These are phyloP conservation scores for Acropora tenuis DNA, from an alignment of 64 coral and sea anemone genomes.

Conservation along the genomic window DNA sequence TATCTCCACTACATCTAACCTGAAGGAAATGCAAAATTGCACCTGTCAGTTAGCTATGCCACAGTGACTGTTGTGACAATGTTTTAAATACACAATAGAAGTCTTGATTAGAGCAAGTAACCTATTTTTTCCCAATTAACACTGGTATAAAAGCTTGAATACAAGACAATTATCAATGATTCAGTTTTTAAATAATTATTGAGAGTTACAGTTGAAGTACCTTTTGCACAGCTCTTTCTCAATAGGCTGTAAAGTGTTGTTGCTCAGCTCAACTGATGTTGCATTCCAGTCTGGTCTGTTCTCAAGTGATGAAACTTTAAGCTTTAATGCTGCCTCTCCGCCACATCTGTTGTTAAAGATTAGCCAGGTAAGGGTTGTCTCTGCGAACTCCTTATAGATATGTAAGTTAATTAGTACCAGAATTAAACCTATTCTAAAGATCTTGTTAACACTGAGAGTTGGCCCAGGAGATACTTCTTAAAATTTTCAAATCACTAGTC, in stretches of 20 bases:
- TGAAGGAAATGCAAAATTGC: neutral
- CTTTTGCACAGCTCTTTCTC: conserved; percentile 28
- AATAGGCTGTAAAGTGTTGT: neutral
- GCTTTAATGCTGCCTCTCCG: conserved; percentile 41
- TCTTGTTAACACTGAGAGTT: neutral
- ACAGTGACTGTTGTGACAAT: no score
- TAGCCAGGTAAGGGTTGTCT: neutral
- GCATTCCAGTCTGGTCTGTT: conserved; percentile 33
- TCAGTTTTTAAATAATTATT: no score
- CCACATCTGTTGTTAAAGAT: conserved; percentile 38
- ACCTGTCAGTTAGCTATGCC: no score
- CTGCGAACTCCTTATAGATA: neutral
- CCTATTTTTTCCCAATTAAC: no score
- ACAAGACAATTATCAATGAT: no score
- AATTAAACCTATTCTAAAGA: neutral
- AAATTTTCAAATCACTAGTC: conserved; percentile 33
- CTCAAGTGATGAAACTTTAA: neutral
- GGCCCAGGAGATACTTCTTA: neutral
- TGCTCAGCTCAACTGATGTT: neutral
- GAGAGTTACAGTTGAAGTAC: neutral
- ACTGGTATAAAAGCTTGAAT: no score
- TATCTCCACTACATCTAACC: conserved; percentile 68
- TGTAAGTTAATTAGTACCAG: neutral
- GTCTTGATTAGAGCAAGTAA: no score
- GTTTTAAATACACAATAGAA: no score